A percentile compares a stretch with the other conserved stretches of the same genome.
phyloP scores from a whole-genome alignment of 2,113 vertebrate genomes.

The Oryzias curvinotus region DNA sequence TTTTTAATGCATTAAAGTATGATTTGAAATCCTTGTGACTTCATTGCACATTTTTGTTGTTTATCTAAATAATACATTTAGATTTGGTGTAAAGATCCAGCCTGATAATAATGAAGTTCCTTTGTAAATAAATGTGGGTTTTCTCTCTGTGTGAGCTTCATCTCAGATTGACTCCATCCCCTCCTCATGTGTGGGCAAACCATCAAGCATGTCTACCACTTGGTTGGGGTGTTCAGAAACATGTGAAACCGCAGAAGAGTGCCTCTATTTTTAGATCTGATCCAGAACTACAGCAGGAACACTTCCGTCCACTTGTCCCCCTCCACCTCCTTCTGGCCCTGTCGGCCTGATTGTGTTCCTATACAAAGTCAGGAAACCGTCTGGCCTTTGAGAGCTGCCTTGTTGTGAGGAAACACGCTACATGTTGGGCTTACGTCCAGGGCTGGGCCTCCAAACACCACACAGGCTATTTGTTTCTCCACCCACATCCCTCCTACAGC shows the following conservation, averaged over 20 bases:
- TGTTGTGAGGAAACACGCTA: conserved; percentile 66
- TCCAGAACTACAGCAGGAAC: conserved; percentile 43
- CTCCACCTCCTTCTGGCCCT: conserved; percentile 19
- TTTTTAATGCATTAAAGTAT: no score
- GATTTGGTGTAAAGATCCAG: no score
- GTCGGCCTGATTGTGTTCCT: conserved; percentile 70
- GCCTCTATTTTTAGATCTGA: conserved; percentile 69
- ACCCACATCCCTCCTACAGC: conserved; percentile 23
- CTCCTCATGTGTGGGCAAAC: not conserved
- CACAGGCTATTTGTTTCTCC: conserved; percentile 4
- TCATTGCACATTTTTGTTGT: no score
- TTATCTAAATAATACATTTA: no score
- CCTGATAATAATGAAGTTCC: no score
- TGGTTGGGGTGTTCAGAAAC: conserved; percentile 40
- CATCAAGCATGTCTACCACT: not conserved
- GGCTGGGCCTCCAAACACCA: conserved; percentile 17
- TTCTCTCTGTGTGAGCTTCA: not conserved
- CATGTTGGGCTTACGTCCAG: conserved; percentile 60
- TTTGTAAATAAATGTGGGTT: no score
- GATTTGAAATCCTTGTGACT: no score
- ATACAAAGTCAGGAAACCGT: conserved; percentile 81
- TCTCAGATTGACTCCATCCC: not conserved
- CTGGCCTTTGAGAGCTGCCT: conserved; percentile 62
- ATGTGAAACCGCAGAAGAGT: conserved; percentile 26
- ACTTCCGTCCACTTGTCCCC: conserved; percentile 8